Evolutionary conservation across 1,140 invertebrate genomes (phyloP).

Genomic region (Drosophila pandora): DNA sequence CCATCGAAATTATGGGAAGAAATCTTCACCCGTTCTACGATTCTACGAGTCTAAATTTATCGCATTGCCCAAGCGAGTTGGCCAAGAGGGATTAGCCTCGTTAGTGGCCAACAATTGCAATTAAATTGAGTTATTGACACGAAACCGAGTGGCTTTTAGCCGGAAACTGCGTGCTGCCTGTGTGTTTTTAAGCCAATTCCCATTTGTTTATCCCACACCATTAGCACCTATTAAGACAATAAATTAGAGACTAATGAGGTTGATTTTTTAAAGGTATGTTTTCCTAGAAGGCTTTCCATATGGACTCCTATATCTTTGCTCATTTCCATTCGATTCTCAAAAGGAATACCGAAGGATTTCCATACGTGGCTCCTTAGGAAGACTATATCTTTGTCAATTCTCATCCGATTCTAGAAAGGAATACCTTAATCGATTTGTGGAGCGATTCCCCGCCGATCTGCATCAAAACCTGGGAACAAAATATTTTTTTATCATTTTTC

Average conservation of each 20-base stretch:
- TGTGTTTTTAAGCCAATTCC: not conserved
- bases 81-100: conserved; percentile 17
- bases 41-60: conserved; percentile 25
- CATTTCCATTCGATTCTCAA: too few relatives aligned
- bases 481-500: too few relatives aligned
- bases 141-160: conserved; percentile 4
- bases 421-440: too few relatives aligned
- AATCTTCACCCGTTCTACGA: conserved; percentile 10
- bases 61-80: conserved; percentile 19
- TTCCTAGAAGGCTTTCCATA: not conserved
- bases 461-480: too few relatives aligned
- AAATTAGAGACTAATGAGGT: not conserved
- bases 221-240: not conserved
- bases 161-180: conserved; percentile 16
- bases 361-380: too few relatives aligned
- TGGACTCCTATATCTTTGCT: too few relatives aligned
- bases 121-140: conserved; percentile 44
- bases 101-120: conserved; percentile 18
- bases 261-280: not conserved
- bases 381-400: too few relatives aligned
- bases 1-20: conserved; percentile 41
- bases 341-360: too few relatives aligned
- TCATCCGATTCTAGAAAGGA: too few relatives aligned
- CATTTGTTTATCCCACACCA: not conserved
- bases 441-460: too few relatives aligned